Percentiles rank a stretch among this genome's conserved stretches.
phyloP scores from a whole-genome alignment of 2,113 vertebrate genomes.

The Vanacampus margaritifer region DNA sequence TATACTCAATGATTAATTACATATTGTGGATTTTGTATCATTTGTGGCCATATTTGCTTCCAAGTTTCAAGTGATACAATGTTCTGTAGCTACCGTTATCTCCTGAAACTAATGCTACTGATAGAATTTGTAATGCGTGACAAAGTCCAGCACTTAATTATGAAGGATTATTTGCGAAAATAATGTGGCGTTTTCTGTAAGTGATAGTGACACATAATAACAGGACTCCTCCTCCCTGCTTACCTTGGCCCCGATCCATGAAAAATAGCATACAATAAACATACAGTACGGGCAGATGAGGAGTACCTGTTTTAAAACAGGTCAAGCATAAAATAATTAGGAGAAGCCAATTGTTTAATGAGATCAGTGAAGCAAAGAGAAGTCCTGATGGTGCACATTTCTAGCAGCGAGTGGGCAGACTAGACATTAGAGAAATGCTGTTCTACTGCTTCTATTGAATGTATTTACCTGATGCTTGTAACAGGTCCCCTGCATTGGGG shows the following conservation, averaged over 20 bases:
- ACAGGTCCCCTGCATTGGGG: not conserved
- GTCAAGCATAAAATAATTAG: not conserved
- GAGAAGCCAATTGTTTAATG: not conserved
- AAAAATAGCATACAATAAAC: not conserved
- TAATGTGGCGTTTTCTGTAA: not conserved
- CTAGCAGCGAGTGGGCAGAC: not conserved
- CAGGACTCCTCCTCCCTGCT: not conserved
- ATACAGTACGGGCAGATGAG: not conserved
- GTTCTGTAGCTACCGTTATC: not conserved
- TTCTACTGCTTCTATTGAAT: constrained; percentile 2
- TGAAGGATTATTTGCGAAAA: not conserved
- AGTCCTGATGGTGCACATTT: not conserved
- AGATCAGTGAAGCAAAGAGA: not conserved
- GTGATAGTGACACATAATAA: not conserved
- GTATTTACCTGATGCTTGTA: not conserved
- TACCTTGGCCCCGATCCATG: not conserved
- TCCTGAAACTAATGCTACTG: constrained; percentile 10
- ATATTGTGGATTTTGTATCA: not conserved
- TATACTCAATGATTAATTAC: no score
- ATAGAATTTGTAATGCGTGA: constrained; percentile 21
- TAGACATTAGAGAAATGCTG: not conserved
- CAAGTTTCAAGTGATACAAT: not conserved
- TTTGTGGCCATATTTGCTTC: not conserved
- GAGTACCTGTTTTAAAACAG: not conserved
- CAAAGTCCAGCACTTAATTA: not conserved